Percentiles rank a stretch among this genome's conserved stretches.
phyloP scores from a whole-genome alignment of 2,113 vertebrate species.

The Carollia perspicillata region DNA sequence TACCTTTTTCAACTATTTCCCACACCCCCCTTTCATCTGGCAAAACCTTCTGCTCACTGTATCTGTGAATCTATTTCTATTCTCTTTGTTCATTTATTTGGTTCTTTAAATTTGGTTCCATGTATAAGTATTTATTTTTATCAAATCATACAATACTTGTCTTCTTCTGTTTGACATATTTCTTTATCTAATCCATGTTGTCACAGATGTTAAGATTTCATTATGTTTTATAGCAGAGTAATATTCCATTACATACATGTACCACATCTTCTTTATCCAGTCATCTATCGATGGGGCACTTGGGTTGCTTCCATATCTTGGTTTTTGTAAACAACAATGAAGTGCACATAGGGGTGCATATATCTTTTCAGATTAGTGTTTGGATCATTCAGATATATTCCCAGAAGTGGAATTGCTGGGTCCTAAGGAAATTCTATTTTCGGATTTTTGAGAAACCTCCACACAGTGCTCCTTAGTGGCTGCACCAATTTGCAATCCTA shows the following conservation, averaged over 20 bases:
- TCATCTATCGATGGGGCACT: not conserved
- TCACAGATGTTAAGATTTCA: not conserved
- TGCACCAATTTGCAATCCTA: not conserved
- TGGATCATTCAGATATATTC: not conserved
- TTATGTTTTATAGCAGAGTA: not conserved
- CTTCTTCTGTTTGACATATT: not conserved
- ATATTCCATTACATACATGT: not conserved
- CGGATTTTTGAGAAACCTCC: not conserved
- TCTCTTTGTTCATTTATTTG: not conserved
- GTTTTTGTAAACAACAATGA: not conserved
- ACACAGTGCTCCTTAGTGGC: not conserved
- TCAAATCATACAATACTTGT: not conserved
- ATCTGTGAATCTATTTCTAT: not conserved
- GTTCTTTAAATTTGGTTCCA: not conserved
- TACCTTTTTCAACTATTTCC: not conserved
- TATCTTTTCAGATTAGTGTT: not conserved
- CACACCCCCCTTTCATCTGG: not conserved
- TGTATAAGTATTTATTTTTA: not conserved
- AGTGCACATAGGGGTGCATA: not conserved
- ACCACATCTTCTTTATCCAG: not conserved
- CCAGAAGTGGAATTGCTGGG: not conserved
- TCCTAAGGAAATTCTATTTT: not conserved
- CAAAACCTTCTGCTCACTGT: not conserved
- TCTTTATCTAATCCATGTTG: not conserved
- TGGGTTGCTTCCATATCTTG: not conserved